Percentiles rank a stretch among this genome's conserved stretches.
phyloP scores from a whole-genome alignment of 64 coral and sea anemone genomes.

The Stylophora pistillata region DNA sequence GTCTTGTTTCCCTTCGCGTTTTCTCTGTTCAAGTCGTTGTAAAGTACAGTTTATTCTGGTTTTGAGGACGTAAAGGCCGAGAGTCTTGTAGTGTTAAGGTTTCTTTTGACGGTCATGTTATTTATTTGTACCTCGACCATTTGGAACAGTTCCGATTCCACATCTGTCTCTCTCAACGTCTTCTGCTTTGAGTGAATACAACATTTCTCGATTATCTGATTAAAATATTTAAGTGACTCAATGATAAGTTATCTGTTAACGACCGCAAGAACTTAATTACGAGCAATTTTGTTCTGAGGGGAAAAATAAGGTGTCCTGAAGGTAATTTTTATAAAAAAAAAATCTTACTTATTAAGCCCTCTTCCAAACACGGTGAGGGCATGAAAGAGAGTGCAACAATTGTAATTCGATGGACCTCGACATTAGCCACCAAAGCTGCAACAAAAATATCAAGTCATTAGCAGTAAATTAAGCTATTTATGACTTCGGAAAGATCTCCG shows the following conservation, averaged over 20 bases:
- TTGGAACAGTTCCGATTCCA: not conserved
- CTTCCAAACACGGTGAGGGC: not conserved
- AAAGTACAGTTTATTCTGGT: too few relatives aligned
- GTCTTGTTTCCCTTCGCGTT: not conserved
- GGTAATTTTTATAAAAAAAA: not conserved
- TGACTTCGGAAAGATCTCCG: not conserved
- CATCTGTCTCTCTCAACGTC: not conserved
- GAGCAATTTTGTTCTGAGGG: not conserved
- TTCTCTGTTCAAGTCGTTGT: too few relatives aligned
- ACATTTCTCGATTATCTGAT: constrained; percentile 44
- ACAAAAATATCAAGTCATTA: not conserved
- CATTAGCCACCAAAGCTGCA: not conserved
- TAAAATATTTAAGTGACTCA: not conserved
- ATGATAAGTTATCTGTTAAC: constrained; percentile 24
- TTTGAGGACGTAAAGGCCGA: too few relatives aligned
- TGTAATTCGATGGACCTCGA: not conserved
- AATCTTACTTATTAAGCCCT: not conserved
- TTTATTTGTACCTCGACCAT: not conserved
- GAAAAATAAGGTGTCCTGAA: constrained; percentile 29
- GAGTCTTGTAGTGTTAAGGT: too few relatives aligned
- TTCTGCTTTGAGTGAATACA: not conserved
- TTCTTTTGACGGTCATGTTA: not conserved
- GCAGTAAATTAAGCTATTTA: not conserved
- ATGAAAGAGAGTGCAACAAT: too few relatives aligned
- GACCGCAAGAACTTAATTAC: constrained; percentile 37